Conservation (phyloP, 2,113 vertebrate genomes). For the Pseudopodoces humilis region DNA sequence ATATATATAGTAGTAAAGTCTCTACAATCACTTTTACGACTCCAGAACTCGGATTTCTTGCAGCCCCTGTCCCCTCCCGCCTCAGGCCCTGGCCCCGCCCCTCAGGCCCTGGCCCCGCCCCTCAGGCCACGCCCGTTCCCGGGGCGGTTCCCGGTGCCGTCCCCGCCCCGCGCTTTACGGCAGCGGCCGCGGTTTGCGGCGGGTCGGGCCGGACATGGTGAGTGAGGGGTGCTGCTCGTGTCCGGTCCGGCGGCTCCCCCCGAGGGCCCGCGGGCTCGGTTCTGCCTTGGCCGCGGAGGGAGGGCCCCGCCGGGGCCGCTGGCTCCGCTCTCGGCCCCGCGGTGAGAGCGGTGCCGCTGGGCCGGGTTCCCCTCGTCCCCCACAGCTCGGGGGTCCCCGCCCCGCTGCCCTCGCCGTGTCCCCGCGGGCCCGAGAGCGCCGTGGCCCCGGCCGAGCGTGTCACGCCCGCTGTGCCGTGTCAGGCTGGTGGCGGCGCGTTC, state of each 20-base stretch:
- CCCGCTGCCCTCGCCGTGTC: background rate
- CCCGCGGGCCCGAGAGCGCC: background rate
- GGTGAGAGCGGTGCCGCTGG: background rate
- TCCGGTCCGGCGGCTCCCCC: too few species aligned
- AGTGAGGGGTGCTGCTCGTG: background rate
- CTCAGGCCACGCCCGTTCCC: background rate
- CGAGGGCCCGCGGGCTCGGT: too few species aligned
- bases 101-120: background rate
- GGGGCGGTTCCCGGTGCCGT: background rate
- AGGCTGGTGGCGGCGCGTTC: background rate
- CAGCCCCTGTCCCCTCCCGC: accelerated
- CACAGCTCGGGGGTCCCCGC: accelerated
- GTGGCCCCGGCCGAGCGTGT: background rate
- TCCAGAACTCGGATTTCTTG: accelerated
- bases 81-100: accelerated
- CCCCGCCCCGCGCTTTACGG: background rate
- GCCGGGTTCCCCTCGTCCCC: too few species aligned
- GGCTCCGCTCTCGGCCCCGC: background rate
- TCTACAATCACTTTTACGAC: accelerated
- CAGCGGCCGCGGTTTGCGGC: background rate
- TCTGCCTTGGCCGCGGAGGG: too few species aligned
- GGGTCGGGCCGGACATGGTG: background rate
- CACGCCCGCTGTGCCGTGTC: accelerated
- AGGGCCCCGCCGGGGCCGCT: background rate
- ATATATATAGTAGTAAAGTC: too few species aligned